These are phyloP conservation scores for Machaerirhynchus nigripectus DNA, from an alignment of 2,113 vertebrate genomes.

Conservation along the genomic window DNA sequence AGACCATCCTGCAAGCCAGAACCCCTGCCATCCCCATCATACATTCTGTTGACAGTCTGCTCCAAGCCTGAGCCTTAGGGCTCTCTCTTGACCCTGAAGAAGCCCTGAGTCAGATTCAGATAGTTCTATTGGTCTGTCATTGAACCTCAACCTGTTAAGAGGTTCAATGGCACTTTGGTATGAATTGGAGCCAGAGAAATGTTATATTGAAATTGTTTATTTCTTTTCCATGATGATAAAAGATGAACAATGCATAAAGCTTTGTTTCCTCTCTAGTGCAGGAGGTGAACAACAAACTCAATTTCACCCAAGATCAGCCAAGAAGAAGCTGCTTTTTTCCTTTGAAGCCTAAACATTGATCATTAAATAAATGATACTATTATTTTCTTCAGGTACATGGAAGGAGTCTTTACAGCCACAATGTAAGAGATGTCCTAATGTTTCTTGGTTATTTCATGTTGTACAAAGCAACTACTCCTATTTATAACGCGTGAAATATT, in stretches of 20 bases:
- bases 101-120: not conserved
- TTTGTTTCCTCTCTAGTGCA: not conserved
- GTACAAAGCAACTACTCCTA: not conserved
- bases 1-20: not conserved
- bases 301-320: not conserved
- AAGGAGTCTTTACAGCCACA: not conserved
- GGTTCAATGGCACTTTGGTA: not conserved
- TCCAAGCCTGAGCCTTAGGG: not conserved
- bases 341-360: conserved; percentile 14
- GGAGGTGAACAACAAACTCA: not conserved
- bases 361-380: not conserved
- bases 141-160: not conserved
- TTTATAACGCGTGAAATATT: not conserved
- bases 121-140: not conserved
- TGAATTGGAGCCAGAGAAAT: not conserved
- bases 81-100: not conserved
- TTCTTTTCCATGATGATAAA: not conserved
- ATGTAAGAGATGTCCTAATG: not conserved
- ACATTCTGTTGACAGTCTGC: not conserved
- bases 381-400: not conserved
- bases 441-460: not conserved
- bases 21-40: not conserved
- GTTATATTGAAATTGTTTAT: not conserved
- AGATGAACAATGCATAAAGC: not conserved
- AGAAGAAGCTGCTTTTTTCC: not conserved